Evolutionary conservation across 2,113 vertebrate species (phyloP), one percentile per base, ranked within the genome.

Genomic region (Xyrauchen texanus): DNA sequence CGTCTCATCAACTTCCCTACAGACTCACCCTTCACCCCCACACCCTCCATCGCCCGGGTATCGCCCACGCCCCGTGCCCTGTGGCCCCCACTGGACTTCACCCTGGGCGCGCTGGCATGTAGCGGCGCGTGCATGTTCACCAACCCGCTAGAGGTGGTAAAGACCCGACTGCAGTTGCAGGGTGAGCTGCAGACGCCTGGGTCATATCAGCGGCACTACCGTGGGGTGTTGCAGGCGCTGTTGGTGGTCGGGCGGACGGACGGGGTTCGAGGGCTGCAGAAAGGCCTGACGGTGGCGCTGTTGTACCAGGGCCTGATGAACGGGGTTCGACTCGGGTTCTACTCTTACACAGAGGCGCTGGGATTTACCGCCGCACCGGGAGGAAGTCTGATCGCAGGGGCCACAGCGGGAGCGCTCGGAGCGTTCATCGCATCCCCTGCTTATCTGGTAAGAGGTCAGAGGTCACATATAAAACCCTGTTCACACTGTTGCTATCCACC

Each of bases 221-320:
- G 93, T 0, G 96, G 96, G 3, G 93, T 94, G 21, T 81, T 97
- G 87, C 93, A 93, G 83, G 95, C 96, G 0, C 86, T 93, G 4
- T 91, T 85, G 66, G 88, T 96, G 0, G 95, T 98, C 77, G 92
- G 91, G 11, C 90, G 87, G 1, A 93, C 93, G 0, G 97, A 98
- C 0, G 97, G 97, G 12, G 87, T 97, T 4, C 81, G 92, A 0
- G 97, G 97, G 10, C 91, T 98, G 84, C 97, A 98, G 93, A 97
- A 98, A 88, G 97, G 97, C 0, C 93, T 98, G 85, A 88, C 93
- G 0, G 96, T 93, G 0, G 95, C 95, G 3, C 93, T 98, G 79
- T 93, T 98, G 34, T 97, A 98, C 90, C 97, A 98, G 90, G 94
- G 90, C 4, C 85, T 95, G 81, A 98, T 98, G 97, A 98, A 98